These are phyloP conservation scores for Enteromius treurensis DNA, from an alignment of 2,797 vertebrate genomes.

Conservation along the genomic window DNA sequence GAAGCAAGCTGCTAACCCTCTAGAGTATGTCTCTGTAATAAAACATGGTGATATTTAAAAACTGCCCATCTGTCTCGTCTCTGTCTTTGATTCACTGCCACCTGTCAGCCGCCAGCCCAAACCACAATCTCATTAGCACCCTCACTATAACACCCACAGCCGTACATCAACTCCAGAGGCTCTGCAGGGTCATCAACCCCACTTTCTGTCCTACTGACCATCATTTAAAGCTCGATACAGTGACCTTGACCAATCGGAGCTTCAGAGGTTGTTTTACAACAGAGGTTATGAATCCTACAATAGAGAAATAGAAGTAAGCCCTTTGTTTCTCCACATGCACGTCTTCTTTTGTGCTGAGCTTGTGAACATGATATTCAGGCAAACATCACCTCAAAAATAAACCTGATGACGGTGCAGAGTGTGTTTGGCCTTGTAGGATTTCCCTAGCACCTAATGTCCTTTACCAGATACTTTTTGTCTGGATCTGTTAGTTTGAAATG, in stretches of 20 bases:
- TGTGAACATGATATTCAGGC: slow-evolving; percentile 71
- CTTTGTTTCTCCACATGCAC: not conserved
- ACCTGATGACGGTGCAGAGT: slow-evolving; percentile 67
- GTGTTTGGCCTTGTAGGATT: slow-evolving; percentile 27
- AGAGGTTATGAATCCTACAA: not conserved
- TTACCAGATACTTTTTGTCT: not conserved
- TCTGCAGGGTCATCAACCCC: slow-evolving; percentile 57
- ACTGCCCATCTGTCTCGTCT: slow-evolving; percentile 60
- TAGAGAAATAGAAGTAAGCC: not conserved
- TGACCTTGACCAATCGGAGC: not conserved
- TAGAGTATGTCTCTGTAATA: slow-evolving; percentile 77
- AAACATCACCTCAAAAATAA: slow-evolving; percentile 70
- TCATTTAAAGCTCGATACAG: not conserved
- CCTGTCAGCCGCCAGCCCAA: slow-evolving; percentile 65
- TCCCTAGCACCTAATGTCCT: slow-evolving; percentile 46
- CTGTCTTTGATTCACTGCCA: slow-evolving; percentile 69
- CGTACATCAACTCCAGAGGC: slow-evolving; percentile 67
- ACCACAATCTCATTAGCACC: slow-evolving; percentile 70
- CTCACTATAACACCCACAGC: slow-evolving; percentile 65
- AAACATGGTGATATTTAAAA: slow-evolving; percentile 76
- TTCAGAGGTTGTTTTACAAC: not conserved
- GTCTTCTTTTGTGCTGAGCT: slow-evolving; percentile 68
- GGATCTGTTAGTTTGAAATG: not conserved
- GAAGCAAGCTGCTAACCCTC: slow-evolving; percentile 74
- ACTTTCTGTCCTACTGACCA: slow-evolving; percentile 11